These are phyloP conservation scores for Dysidea cf. avara DNA, from an alignment of 37 sponge, comb jelly and placozoan genomes.

Conservation along the genomic window DNA sequence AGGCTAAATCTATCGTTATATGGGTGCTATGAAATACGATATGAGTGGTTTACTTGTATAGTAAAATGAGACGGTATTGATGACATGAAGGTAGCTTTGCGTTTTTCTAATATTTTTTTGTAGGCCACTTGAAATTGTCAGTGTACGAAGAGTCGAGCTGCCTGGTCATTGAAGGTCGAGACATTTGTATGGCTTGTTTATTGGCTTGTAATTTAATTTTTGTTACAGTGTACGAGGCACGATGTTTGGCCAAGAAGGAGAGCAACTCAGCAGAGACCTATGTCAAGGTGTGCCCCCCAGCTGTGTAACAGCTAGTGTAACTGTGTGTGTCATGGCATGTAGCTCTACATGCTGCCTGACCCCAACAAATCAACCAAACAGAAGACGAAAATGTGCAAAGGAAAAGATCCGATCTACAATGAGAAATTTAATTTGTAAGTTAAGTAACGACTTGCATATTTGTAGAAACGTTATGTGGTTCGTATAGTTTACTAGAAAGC, in stretches of 20 bases:
- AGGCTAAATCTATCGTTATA: too few species aligned
- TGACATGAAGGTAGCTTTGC: not conserved
- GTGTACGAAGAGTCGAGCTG: slow-evolving; percentile 65
- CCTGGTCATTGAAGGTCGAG: slow-evolving; percentile 60
- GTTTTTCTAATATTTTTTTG: not conserved
- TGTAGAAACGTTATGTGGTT: not conserved
- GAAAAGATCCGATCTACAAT: slow-evolving; percentile 68
- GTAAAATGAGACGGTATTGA: too few species aligned
- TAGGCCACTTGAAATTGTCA: slow-evolving; percentile 74
- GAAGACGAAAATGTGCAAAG: slow-evolving; percentile 58
- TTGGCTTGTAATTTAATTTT: not conserved
- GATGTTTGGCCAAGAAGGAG: slow-evolving; percentile 57
- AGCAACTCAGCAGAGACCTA: slow-evolving; percentile 34
- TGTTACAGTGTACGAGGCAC: slow-evolving; percentile 56
- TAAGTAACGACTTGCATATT: too few species aligned
- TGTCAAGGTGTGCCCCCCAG: slow-evolving; percentile 55
- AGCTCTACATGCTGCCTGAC: slow-evolving; percentile 79
- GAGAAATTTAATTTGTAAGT: slow-evolving; percentile 61
- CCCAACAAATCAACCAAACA: slow-evolving; percentile 65
- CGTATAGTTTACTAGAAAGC: slow-evolving; percentile 38
- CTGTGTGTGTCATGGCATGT: not conserved
- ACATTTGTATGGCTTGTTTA: too few species aligned
- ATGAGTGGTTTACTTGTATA: too few species aligned
- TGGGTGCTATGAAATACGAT: too few species aligned
- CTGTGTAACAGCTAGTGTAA: not conserved